Evolutionary conservation across 2,888 invertebrate species (phyloP).

Genomic region (Tholera decimalis): DNA sequence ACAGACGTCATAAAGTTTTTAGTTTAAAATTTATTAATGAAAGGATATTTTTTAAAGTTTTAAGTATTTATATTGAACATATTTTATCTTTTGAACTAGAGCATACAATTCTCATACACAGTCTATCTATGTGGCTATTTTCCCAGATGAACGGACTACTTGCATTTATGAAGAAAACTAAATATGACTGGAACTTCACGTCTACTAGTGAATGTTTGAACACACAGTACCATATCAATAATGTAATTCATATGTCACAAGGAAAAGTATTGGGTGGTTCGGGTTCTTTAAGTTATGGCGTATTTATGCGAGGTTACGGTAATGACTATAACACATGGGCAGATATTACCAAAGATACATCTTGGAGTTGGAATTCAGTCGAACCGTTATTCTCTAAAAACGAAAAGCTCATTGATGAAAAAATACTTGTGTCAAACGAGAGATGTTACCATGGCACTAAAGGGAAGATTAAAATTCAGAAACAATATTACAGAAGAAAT

Average conservation of each 20-base stretch:
- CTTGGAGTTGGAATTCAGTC: slow-evolving; percentile 35
- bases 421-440: slow-evolving; percentile 34
- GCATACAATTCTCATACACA: too few species aligned
- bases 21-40: too few species aligned
- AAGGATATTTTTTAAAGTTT: too few species aligned
- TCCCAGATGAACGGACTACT: slow-evolving; percentile 27
- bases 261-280: slow-evolving; percentile 73
- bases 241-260: slow-evolving; percentile 58
- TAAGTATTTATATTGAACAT: too few species aligned
- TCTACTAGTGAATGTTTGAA: slow-evolving; percentile 57
- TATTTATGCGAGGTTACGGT: slow-evolving; percentile 25
- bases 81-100: too few species aligned
- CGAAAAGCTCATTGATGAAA: slow-evolving; percentile 32
- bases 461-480: slow-evolving; percentile 81
- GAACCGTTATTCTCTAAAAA: slow-evolving; percentile 8
- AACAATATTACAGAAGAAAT: slow-evolving; percentile 53
- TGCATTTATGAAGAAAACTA: slow-evolving; percentile 62
- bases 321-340: slow-evolving; percentile 39
- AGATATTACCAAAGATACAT: slow-evolving; percentile 13
- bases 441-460: slow-evolving; percentile 74
- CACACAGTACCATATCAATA: slow-evolving; percentile 36
- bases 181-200: slow-evolving; percentile 71
- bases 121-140: too few species aligned
- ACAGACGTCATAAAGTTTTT: too few species aligned
- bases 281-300: slow-evolving; percentile 5